These are phyloP conservation scores for Amblyraja radiata DNA, from an alignment of 2,797 vertebrate species.

Conservation along the genomic window DNA sequence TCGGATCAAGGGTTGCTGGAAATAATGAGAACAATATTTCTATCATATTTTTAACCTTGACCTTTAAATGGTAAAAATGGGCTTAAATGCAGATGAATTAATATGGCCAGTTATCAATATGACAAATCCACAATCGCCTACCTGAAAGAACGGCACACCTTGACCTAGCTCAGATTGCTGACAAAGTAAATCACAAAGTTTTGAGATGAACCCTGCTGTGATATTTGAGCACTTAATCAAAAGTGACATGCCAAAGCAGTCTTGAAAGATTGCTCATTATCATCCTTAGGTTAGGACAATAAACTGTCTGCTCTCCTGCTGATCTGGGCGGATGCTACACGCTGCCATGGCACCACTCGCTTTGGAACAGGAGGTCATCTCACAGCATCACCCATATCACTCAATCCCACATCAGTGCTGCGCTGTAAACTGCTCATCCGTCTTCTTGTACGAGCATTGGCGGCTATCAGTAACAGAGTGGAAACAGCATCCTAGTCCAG, in stretches of 20 bases:
- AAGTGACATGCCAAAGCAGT: not conserved
- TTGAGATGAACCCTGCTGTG: not conserved
- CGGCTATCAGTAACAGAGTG: not conserved
- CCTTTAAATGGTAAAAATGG: not conserved
- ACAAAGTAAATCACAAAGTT: not conserved
- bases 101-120: not conserved
- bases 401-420: not conserved
- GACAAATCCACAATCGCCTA: not conserved
- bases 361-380: not conserved
- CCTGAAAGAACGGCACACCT: not conserved
- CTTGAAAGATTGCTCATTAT: not conserved
- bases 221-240: not conserved
- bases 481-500: not conserved
- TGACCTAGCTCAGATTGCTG: not conserved
- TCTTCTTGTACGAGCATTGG: not conserved
- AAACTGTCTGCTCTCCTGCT: not conserved
- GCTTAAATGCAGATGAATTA: not conserved
- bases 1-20: not conserved
- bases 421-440: not conserved
- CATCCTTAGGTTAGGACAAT: not conserved
- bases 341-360: not conserved
- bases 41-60: not conserved
- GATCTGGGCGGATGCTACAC: not conserved
- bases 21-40: not conserved
- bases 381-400: not conserved